Percentiles rank a stretch among this genome's conserved stretches.
These are phyloP conservation scores for Onychomys arenicola DNA, from an alignment of 2,797 vertebrate species.

Conservation along the genomic window DNA sequence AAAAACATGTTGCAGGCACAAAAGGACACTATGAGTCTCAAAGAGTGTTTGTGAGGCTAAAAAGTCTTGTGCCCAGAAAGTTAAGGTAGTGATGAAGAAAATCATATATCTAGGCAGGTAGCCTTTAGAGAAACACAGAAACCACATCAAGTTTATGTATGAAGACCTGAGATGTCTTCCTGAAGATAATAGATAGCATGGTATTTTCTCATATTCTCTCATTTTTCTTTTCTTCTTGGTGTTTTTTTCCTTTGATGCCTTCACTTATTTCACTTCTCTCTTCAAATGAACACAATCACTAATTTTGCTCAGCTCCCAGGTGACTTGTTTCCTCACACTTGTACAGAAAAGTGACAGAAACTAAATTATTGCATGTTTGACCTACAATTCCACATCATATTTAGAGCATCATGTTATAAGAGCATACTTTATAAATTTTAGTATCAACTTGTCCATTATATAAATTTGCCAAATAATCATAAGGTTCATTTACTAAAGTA, in stretches of 20 bases:
- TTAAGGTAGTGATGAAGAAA: neutral
- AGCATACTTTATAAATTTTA: constrained; percentile 27
- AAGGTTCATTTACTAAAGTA: neutral
- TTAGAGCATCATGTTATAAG: neutral
- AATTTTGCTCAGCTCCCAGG: neutral
- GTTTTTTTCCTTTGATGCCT: neutral
- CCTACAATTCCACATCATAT: neutral
- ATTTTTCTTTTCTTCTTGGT: neutral
- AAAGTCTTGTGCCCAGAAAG: neutral
- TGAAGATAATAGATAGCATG: neutral
- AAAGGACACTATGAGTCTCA: neutral
- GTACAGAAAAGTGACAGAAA: neutral
- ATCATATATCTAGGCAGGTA: neutral
- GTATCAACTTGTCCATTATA: neutral
- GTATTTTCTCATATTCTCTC: neutral
- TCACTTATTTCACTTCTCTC: too few species aligned
- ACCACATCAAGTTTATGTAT: neutral
- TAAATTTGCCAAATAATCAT: constrained; percentile 28
- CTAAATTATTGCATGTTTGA: neutral
- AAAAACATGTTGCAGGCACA: neutral
- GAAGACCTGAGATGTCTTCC: neutral
- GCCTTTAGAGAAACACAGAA: neutral
- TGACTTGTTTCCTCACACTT: neutral
- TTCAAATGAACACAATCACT: neutral
- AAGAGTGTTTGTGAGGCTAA: neutral